Conservation (phyloP, 2,113 vertebrate genomes). For the Guaruba guarouba region DNA sequence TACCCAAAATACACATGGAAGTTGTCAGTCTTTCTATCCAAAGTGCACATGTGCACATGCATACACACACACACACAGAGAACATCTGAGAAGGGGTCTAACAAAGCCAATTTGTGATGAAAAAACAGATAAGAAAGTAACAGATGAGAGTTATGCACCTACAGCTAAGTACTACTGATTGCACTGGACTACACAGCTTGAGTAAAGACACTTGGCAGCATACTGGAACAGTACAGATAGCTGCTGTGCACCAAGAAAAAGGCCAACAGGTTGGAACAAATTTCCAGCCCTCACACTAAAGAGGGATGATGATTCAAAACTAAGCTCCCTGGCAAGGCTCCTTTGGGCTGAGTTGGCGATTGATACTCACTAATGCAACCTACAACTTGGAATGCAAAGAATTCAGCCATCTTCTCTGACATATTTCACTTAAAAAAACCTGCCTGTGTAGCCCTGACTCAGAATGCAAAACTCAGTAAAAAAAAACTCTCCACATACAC, state of each 20-base stretch:
- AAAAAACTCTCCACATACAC: not conserved
- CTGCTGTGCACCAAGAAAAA: not conserved
- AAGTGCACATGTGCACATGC: rapidly evolving
- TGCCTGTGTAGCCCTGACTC: not conserved
- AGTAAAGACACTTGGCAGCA: not conserved
- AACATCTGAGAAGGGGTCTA: not conserved
- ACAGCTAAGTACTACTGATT: not conserved
- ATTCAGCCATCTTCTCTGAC: not conserved
- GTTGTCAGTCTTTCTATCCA: not conserved
- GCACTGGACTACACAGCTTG: not conserved
- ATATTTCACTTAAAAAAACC: not conserved
- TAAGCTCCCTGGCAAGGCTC: not conserved
- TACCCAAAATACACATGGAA: not conserved
- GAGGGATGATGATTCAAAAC: not conserved
- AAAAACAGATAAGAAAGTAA: not conserved
- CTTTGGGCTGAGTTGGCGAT: not conserved
- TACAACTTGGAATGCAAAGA: not conserved
- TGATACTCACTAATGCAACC: not conserved
- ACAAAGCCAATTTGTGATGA: not conserved
- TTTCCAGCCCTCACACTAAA: not conserved
- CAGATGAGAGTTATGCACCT: not conserved
- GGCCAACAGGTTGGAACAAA: not conserved
- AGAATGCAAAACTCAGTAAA: not conserved
- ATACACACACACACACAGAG: not conserved
- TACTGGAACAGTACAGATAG: not conserved